These are phyloP conservation scores for Siderastrea siderea DNA, from an alignment of 92 coral and sea anemone genomes.

Conservation along the genomic window DNA sequence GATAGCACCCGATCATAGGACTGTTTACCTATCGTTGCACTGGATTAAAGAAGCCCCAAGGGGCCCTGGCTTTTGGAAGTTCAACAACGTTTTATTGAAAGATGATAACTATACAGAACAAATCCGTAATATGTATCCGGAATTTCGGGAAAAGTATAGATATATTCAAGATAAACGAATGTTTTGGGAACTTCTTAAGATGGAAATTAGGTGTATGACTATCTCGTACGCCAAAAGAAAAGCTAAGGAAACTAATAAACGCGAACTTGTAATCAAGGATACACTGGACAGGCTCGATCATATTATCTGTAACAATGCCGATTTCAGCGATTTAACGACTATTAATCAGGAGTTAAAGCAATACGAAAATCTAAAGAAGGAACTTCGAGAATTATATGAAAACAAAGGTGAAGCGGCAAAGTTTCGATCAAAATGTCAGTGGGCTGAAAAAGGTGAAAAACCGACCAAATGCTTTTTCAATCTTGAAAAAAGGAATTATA, in stretches of 20 bases:
- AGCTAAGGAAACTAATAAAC: not conserved
- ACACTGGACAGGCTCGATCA: too few relatives aligned
- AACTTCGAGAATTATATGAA: too few relatives aligned
- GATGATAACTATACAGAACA: not conserved
- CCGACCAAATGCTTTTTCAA: too few relatives aligned
- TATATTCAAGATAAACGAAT: constrained; percentile 3
- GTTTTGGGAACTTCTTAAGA: not conserved
- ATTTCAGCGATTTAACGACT: too few relatives aligned
- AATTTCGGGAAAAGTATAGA: not conserved
- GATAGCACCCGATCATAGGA: not conserved
- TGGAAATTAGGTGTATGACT: not conserved
- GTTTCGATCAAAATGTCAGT: too few relatives aligned
- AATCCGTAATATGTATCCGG: not conserved
- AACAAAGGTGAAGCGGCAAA: too few relatives aligned
- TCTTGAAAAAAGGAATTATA: too few relatives aligned
- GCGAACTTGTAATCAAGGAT: too few relatives aligned
- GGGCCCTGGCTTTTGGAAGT: not conserved
- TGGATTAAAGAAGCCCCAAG: not conserved
- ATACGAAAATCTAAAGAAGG: too few relatives aligned
- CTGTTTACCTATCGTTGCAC: not conserved
- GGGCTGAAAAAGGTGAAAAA: too few relatives aligned
- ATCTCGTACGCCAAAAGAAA: not conserved
- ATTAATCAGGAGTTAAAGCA: too few relatives aligned
- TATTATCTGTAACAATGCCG: too few relatives aligned
- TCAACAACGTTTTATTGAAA: not conserved